Evolutionary conservation across 53 echinoderm and acorn worm genomes (phyloP).

Genomic region (Temnopleurus reevesii): DNA sequence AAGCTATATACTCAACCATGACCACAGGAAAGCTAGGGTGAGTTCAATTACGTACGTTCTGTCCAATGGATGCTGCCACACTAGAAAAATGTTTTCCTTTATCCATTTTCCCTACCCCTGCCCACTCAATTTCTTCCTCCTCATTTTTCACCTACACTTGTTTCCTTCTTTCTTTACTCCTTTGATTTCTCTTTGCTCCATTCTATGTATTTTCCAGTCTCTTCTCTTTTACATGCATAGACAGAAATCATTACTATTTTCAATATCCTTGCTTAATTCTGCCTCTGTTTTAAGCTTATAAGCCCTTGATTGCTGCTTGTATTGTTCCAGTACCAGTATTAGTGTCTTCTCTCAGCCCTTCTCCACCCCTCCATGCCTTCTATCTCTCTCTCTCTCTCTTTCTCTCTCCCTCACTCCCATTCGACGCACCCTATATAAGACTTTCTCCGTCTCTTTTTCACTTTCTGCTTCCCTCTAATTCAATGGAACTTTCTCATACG

Average conservation of each 20-base stretch:
- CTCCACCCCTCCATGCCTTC: not conserved
- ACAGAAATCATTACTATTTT: not conserved
- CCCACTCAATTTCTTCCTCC: not conserved
- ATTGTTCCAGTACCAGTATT: too few relatives aligned
- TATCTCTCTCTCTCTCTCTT: not conserved
- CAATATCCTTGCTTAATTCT: not conserved
- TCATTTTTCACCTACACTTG: too few relatives aligned
- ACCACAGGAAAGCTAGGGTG: too few relatives aligned
- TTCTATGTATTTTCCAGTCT: not conserved
- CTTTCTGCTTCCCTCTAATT: not conserved
- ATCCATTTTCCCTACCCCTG: too few relatives aligned
- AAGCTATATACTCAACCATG: too few relatives aligned
- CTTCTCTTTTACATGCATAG: not conserved
- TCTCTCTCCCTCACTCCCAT: not conserved
- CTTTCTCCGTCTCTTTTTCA: not conserved
- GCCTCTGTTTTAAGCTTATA: not conserved
- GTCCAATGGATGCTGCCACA: too few relatives aligned
- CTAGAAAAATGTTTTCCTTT: too few relatives aligned
- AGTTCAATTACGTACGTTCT: too few relatives aligned
- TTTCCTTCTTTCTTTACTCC: not conserved
- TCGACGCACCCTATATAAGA: too few relatives aligned
- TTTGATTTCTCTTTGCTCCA: not conserved
- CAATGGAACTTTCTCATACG: too few relatives aligned
- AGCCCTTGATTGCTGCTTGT: not conserved
- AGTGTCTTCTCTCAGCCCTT: not conserved